Evolutionary conservation across 2,797 vertebrate genomes (phyloP), one percentile per base, ranked within the genome.

Genomic region (Pteronotus mesoamericanus): DNA sequence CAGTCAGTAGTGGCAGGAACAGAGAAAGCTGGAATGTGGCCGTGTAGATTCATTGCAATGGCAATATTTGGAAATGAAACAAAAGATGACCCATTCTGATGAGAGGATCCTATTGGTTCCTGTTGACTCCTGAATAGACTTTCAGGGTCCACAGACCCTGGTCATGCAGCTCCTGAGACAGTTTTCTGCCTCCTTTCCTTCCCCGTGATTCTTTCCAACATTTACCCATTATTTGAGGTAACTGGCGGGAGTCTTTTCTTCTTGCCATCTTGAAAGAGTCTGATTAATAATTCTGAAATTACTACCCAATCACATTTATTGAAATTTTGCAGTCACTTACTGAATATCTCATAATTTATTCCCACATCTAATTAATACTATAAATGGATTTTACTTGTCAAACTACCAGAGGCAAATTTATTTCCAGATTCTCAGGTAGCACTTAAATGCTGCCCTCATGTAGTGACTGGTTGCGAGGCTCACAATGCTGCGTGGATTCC

Each of bases 271-370:
- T 71, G 11, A 96, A 94, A 91, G 10, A 74, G 5, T 39, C 37
- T 55, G 19, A 94, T 19, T 44, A 83, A 53, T 79, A 79, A 61
- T 75, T 71, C n/a, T 55, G 21, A 91, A 80, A 55, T 82, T 90
- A 34, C 18, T n/a, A 48, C 12, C 37, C 9, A 32, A 46, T 77
- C 16, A 74, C 39, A 29, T 53, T 57, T 66, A 83, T 44, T 29
- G 69, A 95, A 53, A 12, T 71, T 53, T 82, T 48, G 16, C 3
- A 69, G 16, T 68, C 51, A 61, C 19, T 44, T 46, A 4, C 51
- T 53, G 29, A 34, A 86, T 68, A 66, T 74, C 34, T 72, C 74
- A 16, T 86, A 48, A 21, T 90, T 44, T 91, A 42, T 12, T 69
- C 11, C 44, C 24, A 39, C 66, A 61, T 26, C 39, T 84, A 53